Evolutionary conservation across 2,797 vertebrate genomes (phyloP).

Genomic region (Apogon talboti): DNA sequence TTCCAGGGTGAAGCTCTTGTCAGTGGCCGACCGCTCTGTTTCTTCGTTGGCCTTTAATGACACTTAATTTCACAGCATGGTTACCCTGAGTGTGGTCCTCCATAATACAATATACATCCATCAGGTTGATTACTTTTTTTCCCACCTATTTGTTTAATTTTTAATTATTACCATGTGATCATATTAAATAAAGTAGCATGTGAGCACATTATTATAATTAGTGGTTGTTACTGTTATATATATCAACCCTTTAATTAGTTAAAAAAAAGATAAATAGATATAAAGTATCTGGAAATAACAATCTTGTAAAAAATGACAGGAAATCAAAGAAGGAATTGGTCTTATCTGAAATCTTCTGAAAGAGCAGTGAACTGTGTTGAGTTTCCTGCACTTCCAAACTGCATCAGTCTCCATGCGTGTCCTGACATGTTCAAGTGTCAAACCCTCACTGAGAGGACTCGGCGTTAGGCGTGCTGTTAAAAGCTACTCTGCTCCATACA

Average conservation of each 20-base stretch:
- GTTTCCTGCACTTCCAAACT: constrained; percentile 42
- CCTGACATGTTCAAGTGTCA: constrained; percentile 53
- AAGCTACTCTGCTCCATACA: constrained; percentile 49
- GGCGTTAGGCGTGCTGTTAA: constrained; percentile 53
- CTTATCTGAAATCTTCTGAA: constrained; percentile 24
- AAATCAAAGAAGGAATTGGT: constrained; percentile 31
- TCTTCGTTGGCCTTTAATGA: constrained; percentile 37
- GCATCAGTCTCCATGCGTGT: constrained; percentile 58
- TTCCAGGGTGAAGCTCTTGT: constrained; percentile 7
- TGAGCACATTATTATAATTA: constrained; percentile 7
- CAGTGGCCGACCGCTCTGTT: constrained; percentile 17
- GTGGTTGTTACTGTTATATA: constrained; percentile 8
- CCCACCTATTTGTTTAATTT: neutral
- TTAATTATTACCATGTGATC: neutral
- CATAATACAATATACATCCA: neutral
- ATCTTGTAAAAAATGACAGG: constrained; percentile 12
- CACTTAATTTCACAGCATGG: constrained; percentile 18
- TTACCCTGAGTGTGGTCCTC: constrained; percentile 17
- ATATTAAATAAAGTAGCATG: constrained; percentile 6
- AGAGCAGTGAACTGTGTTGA: constrained; percentile 26
- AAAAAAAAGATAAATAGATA: neutral
- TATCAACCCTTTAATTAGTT: constrained; percentile 9
- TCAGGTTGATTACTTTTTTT: neutral
- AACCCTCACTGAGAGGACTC: constrained; percentile 53
- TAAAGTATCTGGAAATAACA: constrained; percentile 8